These are phyloP conservation scores for Catalaphyllia jardinei DNA, from an alignment of 64 coral and sea anemone species.

Conservation along the genomic window DNA sequence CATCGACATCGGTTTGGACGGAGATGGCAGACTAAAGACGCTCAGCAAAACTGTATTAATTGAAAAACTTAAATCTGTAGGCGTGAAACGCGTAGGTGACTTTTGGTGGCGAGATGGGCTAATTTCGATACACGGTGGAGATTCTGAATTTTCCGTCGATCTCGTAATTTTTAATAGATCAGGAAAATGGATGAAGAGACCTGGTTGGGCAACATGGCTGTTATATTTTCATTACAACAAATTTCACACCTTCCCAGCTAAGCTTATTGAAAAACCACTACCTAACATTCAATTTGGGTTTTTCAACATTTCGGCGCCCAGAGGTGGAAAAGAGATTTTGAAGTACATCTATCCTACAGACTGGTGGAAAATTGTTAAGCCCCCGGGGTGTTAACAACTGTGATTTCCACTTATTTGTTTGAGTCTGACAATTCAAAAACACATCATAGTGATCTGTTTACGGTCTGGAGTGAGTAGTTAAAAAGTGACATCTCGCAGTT, in stretches of 20 bases:
- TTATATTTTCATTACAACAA: neutral
- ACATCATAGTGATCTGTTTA: too few species aligned
- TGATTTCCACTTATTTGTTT: too few species aligned
- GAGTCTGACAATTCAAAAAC: too few species aligned
- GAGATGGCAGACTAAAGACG: too few species aligned
- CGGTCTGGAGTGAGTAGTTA: too few species aligned
- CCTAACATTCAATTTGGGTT: neutral
- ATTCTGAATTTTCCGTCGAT: conserved; percentile 1
- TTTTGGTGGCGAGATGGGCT: too few species aligned
- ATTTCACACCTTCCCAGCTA: conserved; percentile 4
- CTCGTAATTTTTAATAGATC: neutral
- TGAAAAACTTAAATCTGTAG: too few species aligned
- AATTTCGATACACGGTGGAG: too few species aligned
- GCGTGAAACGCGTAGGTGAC: too few species aligned
- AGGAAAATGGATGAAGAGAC: neutral
- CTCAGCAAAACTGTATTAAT: too few species aligned
- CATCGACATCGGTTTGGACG: too few species aligned
- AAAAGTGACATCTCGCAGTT: too few species aligned
- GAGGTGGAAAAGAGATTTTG: neutral
- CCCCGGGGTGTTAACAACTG: neutral
- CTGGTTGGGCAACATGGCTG: neutral
- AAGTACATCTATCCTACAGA: conserved; percentile 2
- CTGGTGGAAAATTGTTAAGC: neutral
- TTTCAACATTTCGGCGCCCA: neutral
- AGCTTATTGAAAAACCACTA: neutral